These are phyloP conservation scores for Motacilla tschutschensis DNA, from an alignment of 2,113 vertebrate species.

Conservation along the genomic window DNA sequence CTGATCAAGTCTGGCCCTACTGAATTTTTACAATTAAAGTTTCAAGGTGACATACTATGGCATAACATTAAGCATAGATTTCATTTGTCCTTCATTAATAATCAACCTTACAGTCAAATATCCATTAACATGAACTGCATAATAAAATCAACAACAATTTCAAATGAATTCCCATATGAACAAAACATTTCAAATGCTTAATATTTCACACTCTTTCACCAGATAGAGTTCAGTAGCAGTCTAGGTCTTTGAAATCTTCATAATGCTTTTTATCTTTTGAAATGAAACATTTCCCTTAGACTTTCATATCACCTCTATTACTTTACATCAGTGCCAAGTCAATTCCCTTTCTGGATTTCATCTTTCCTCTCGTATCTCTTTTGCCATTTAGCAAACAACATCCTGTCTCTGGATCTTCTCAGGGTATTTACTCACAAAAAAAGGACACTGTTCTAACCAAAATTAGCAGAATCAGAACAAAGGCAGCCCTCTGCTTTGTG, in stretches of 20 bases:
- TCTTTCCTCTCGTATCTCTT: not conserved
- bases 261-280: slow-evolving; percentile 45
- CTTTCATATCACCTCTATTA: slow-evolving; percentile 32
- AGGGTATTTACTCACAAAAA: not conserved
- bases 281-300: slow-evolving; percentile 48
- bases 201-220: slow-evolving; percentile 33
- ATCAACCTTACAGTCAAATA: slow-evolving; percentile 62
- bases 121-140: slow-evolving; percentile 64
- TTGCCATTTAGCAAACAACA: slow-evolving; percentile 8
- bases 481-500: not conserved
- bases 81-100: slow-evolving; percentile 66
- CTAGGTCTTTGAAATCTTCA: slow-evolving; percentile 42
- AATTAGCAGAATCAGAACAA: not conserved
- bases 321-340: not conserved
- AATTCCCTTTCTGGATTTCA: slow-evolving; percentile 43
- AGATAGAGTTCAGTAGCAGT: slow-evolving; percentile 12
- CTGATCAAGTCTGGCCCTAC: not conserved
- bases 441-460: not conserved
- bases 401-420: not conserved
- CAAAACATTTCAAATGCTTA: slow-evolving; percentile 46
- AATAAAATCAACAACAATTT: slow-evolving; percentile 67
- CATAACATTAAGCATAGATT: slow-evolving; percentile 52
- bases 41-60: slow-evolving; percentile 53
- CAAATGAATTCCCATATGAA: slow-evolving; percentile 53
- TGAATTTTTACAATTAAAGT: slow-evolving; percentile 19